phyloP scores from a whole-genome alignment of 2,797 vertebrate genomes.

The Gymnopithys bicolor region DNA sequence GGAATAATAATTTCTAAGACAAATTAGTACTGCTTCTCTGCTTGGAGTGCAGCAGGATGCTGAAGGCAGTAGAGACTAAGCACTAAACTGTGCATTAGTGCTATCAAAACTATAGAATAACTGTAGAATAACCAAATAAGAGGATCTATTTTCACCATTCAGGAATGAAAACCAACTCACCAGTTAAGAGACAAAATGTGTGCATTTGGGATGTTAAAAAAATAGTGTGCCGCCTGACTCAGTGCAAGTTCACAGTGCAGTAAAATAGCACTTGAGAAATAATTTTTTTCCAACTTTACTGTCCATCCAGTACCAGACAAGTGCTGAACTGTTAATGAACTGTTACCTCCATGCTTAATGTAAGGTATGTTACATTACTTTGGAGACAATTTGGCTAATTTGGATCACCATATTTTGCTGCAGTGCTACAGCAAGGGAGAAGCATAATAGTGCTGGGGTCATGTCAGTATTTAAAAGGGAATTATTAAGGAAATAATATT shows the following conservation, averaged over 20 bases:
- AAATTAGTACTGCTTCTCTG: not conserved
- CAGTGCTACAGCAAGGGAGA: not conserved
- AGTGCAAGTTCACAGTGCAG: not conserved
- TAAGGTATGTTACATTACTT: not conserved
- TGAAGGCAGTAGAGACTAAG: not conserved
- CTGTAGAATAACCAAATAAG: not conserved
- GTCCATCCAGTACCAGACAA: not conserved
- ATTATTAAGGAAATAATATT: not conserved
- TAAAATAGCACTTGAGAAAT: not conserved
- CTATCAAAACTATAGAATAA: not conserved
- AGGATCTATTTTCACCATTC: not conserved
- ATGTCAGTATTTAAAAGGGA: not conserved
- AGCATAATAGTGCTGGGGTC: not conserved
- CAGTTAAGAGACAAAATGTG: not conserved
- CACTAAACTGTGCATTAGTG: not conserved
- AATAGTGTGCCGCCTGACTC: accelerated
- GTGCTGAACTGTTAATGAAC: not conserved
- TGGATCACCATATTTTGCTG: not conserved
- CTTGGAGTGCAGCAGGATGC: not conserved
- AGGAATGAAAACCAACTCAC: not conserved
- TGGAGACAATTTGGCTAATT: not conserved
- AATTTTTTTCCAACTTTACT: not conserved
- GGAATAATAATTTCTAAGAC: not conserved
- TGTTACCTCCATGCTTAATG: accelerated
- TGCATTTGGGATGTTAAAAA: not conserved